phyloP scores from a whole-genome alignment of 2,797 vertebrate species.

The Enteromius fasciolatus region DNA sequence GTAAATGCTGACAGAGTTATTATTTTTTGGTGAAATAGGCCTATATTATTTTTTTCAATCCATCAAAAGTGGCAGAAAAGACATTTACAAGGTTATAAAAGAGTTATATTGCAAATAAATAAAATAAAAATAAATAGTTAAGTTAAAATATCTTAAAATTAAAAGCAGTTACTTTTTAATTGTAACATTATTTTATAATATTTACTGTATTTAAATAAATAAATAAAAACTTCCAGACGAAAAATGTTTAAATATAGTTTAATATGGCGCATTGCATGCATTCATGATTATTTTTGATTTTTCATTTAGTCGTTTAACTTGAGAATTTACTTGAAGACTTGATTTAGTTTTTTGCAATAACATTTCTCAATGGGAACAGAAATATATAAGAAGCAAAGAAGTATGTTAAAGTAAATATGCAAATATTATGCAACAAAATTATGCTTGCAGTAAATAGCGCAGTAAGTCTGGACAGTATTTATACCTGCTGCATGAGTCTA shows the following conservation, averaged over 20 bases:
- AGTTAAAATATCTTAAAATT: not conserved
- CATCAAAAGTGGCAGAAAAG: not conserved
- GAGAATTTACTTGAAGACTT: not conserved
- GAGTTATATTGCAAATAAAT: too few species aligned
- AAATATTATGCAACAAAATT: not conserved
- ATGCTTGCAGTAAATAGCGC: not conserved
- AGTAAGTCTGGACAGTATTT: not conserved
- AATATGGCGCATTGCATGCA: too few species aligned
- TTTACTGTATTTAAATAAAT: not conserved
- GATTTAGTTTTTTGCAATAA: not conserved
- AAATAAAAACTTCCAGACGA: not conserved
- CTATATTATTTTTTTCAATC: too few species aligned
- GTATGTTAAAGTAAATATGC: not conserved
- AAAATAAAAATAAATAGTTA: too few species aligned
- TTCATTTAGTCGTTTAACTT: not conserved
- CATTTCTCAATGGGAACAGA: not conserved
- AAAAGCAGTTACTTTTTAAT: not conserved
- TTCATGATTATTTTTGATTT: not conserved
- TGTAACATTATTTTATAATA: not conserved
- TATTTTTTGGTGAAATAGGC: not conserved
- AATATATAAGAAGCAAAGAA: not conserved
- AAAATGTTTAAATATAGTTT: not conserved
- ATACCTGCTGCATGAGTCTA: constrained; percentile 26
- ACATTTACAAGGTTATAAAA: too few species aligned
- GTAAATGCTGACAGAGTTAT: not conserved